These are phyloP conservation scores for Etia nguti DNA, from an alignment of 2,113 vertebrate species.

Conservation along the genomic window DNA sequence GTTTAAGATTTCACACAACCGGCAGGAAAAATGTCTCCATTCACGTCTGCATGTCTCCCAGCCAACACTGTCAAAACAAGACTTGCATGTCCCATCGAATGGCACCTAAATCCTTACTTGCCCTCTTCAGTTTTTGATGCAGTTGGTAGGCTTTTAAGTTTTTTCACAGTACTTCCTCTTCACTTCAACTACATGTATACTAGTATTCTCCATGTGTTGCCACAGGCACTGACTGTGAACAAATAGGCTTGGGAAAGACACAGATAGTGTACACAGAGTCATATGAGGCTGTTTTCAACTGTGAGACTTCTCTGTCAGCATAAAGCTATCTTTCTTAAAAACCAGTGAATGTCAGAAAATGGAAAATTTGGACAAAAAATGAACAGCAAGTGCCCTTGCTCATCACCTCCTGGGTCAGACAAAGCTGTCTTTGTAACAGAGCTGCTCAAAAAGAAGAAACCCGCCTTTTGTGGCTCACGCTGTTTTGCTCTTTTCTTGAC, in stretches of 20 bases:
- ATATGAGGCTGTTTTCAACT: not conserved
- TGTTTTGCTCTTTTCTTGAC: not conserved
- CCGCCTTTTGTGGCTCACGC: not conserved
- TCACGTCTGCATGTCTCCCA: not conserved
- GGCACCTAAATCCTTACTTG: not conserved
- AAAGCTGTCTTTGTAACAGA: constrained; percentile 31
- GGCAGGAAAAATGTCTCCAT: not conserved
- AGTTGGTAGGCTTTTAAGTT: not conserved
- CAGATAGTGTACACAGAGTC: not conserved
- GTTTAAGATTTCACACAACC: not conserved
- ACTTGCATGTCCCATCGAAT: not conserved
- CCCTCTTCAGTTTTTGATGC: not conserved
- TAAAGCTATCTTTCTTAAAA: not conserved
- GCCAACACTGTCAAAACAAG: not conserved
- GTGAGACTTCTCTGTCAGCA: not conserved
- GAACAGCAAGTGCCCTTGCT: not conserved
- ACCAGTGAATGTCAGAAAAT: not conserved
- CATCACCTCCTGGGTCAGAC: not conserved
- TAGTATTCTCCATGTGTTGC: not conserved
- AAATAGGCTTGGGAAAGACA: not conserved
- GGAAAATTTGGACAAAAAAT: not conserved
- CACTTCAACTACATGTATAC: not conserved
- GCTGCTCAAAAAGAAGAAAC: not conserved
- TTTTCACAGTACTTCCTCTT: not conserved
- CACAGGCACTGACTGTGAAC: not conserved